Evolutionary conservation across 2,113 vertebrate genomes (phyloP).

Genomic region (Hiodon alosoides): DNA sequence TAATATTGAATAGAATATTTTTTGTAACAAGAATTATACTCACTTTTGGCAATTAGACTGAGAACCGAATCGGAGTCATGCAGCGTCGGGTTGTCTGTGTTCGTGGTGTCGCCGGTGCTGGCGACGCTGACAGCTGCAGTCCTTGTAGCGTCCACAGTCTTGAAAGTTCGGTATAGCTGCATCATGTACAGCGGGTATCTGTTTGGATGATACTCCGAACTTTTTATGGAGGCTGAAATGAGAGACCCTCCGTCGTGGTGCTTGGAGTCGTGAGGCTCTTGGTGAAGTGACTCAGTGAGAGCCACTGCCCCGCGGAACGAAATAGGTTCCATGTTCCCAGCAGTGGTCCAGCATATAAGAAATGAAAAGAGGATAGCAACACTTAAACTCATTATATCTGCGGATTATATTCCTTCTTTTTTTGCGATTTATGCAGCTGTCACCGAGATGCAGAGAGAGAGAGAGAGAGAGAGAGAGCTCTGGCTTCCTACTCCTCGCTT

Average conservation of each 20-base stretch:
- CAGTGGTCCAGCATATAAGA: slow-evolving; percentile 31
- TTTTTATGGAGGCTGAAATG: slow-evolving; percentile 25
- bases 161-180: slow-evolving; percentile 70
- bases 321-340: neutral
- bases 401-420: neutral
- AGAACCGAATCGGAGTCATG: slow-evolving; percentile 62
- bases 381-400: slow-evolving; percentile 38
- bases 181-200: slow-evolving; percentile 72
- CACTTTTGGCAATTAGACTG: slow-evolving; percentile 71
- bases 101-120: no score
- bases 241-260: slow-evolving; percentile 1
- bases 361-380: slow-evolving; percentile 17
- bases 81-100: slow-evolving; percentile 32
- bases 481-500: slow-evolving; percentile 39
- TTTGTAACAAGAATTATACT: slow-evolving; percentile 31
- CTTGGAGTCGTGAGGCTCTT: slow-evolving; percentile 9
- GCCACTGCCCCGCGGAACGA: neutral
- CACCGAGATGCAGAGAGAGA: slow-evolving; percentile 3
- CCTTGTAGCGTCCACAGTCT: slow-evolving; percentile 21
- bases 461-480: slow-evolving; percentile 6
- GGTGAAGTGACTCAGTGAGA: slow-evolving; percentile 25
- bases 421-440: neutral
- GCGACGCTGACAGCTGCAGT: slow-evolving; percentile 23
- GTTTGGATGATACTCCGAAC: slow-evolving; percentile 24
- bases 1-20: neutral